Conservation (phyloP, 2,888 invertebrate genomes). For the Cantharis rufa region DNA sequence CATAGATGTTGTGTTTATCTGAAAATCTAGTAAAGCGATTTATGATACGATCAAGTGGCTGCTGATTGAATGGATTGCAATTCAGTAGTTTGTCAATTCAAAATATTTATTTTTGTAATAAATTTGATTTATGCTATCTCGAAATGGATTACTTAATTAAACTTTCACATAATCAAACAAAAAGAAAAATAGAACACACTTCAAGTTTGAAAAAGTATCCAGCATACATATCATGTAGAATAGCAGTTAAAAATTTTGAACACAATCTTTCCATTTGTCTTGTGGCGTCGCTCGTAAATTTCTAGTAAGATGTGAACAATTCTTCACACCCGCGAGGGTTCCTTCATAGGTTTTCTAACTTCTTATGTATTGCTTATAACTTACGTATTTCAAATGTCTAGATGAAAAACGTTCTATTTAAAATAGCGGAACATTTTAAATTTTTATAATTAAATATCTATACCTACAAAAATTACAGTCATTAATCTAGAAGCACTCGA, state of each 20-base stretch:
- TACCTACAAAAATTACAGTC: not conserved
- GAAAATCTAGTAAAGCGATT: slow-evolving; percentile 24
- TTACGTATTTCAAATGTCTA: slow-evolving; percentile 10
- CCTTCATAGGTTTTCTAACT: slow-evolving; percentile 24
- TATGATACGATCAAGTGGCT: slow-evolving; percentile 28
- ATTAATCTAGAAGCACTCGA: not conserved
- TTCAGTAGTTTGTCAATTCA: slow-evolving; percentile 8
- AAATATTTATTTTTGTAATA: slow-evolving; percentile 9
- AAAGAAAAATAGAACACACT: slow-evolving; percentile 7
- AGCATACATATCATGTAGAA: slow-evolving; percentile 52
- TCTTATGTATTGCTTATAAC: slow-evolving; percentile 29
- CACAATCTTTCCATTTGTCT: slow-evolving; percentile 80
- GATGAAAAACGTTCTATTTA: slow-evolving; percentile 1
- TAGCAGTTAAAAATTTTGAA: slow-evolving; percentile 80
- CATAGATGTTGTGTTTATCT: slow-evolving; percentile 28
- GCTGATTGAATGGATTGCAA: slow-evolving; percentile 24
- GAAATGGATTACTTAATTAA: not conserved
- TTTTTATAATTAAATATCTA: not conserved
- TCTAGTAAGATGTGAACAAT: slow-evolving; percentile 66
- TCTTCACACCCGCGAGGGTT: slow-evolving; percentile 43
- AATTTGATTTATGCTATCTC: slow-evolving; percentile 10
- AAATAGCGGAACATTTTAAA: not conserved
- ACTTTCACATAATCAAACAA: not conserved
- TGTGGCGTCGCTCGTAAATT: slow-evolving; percentile 75
- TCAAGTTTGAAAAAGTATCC: slow-evolving; percentile 11